A percentile compares a stretch with the other conserved stretches of the same genome.
Evolutionary conservation across 2,888 invertebrate genomes (phyloP).

Genomic region (Teleogryllus oceanicus): DNA sequence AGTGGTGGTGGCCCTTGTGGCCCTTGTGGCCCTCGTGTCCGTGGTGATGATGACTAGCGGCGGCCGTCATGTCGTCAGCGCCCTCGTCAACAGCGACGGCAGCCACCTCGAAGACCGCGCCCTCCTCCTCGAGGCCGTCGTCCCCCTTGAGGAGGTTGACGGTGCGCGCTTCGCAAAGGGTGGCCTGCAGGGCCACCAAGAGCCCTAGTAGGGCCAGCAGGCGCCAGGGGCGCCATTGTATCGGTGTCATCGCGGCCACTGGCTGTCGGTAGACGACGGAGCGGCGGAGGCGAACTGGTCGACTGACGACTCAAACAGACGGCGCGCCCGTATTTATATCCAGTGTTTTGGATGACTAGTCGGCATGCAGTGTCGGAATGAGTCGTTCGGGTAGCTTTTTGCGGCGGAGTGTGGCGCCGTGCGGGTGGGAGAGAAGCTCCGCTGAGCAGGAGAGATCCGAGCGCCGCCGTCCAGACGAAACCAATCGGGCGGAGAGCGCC

Average conservation of each 20-base stretch:
- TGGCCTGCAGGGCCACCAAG: neutral
- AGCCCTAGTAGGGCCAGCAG: neutral
- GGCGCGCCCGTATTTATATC: too few relatives aligned
- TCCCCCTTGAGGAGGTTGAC: neutral
- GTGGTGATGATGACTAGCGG: constrained; percentile 33
- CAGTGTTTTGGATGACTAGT: too few relatives aligned
- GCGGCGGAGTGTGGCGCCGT: too few relatives aligned
- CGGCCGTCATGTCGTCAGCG: constrained; percentile 30
- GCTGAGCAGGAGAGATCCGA: constrained; percentile 11
- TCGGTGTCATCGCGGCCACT: neutral
- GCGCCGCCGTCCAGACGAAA: neutral
- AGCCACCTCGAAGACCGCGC: too few relatives aligned
- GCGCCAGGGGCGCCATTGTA: neutral
- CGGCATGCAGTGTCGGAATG: too few relatives aligned
- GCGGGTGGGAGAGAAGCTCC: constrained; percentile 3
- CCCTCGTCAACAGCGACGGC: constrained; percentile 41
- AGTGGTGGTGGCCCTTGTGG: constrained; percentile 70
- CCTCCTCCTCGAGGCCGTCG: neutral
- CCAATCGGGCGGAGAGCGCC: too few relatives aligned
- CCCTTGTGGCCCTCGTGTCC: constrained; percentile 78
- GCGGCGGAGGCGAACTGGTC: neutral
- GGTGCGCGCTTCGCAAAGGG: neutral
- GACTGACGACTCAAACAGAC: too few relatives aligned
- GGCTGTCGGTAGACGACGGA: neutral
- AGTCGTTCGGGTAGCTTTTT: too few relatives aligned